Percentiles rank a stretch among this genome's conserved stretches.
Evolutionary conservation across 2,797 vertebrate species (phyloP).

Genomic region (Morus bassanus): DNA sequence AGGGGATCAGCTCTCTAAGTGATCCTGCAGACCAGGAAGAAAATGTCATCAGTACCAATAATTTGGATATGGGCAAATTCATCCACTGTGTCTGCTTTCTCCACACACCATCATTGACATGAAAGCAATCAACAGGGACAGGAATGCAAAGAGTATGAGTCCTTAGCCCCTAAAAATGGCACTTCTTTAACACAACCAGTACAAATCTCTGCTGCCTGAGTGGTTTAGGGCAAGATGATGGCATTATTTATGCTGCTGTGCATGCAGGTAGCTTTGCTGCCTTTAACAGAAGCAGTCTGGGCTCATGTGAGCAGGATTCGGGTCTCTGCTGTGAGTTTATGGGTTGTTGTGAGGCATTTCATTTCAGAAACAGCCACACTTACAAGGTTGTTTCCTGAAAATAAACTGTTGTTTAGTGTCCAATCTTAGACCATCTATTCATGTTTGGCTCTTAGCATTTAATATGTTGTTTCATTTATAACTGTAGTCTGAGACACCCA

Average conservation of each 20-base stretch:
- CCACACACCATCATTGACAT: rapidly evolving
- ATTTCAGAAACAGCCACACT: background rate
- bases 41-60: background rate
- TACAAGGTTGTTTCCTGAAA: background rate
- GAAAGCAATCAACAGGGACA: background rate
- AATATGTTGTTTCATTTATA: background rate
- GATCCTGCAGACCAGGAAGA: background rate
- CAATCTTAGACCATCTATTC: background rate
- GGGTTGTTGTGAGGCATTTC: background rate
- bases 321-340: background rate
- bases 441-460: background rate
- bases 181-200: background rate
- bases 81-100: background rate
- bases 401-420: background rate
- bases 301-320: background rate
- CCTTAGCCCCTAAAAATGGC: background rate
- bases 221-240: background rate
- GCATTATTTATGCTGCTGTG: background rate
- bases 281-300: background rate
- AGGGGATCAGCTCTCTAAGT: background rate
- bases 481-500: background rate
- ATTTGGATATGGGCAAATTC: background rate
- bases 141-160: background rate
- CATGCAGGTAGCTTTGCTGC: background rate
- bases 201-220: background rate